A percentile compares a stretch with the other conserved stretches of the same genome.
phyloP scores from a whole-genome alignment of 2,113 vertebrate species.

The Dinomys branickii region DNA sequence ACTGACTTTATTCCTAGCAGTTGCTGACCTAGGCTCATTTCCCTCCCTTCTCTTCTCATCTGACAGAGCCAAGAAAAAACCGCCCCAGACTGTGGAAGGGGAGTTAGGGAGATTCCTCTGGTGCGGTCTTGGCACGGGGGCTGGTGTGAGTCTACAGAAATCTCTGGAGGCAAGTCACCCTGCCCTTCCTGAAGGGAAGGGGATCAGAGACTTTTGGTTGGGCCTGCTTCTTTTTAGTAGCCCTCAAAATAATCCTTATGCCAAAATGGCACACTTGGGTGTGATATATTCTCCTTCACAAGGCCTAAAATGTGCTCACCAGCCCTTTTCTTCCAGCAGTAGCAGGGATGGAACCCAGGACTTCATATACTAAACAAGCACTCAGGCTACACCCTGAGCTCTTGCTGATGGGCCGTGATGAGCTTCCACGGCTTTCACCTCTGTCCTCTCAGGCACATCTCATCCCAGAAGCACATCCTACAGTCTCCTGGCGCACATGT shows the following conservation, averaged over 20 bases:
- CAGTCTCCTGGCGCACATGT: background rate
- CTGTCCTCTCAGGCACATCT: background rate
- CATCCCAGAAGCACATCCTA: background rate
- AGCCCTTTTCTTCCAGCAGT: background rate
- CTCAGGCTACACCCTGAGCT: background rate
- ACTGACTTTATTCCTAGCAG: background rate
- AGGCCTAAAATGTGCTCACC: background rate
- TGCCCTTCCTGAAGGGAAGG: background rate
- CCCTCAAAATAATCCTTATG: background rate
- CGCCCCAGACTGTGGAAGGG: background rate
- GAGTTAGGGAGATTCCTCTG: background rate
- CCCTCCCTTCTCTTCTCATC: background rate
- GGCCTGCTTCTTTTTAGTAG: background rate
- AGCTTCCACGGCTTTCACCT: background rate
- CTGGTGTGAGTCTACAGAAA: too few species aligned
- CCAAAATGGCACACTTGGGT: background rate
- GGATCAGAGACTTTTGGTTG: background rate
- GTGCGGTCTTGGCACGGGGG: too few species aligned
- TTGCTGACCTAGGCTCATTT: constrained; percentile 39
- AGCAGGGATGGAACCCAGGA: too few species aligned
- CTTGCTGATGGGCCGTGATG: background rate
- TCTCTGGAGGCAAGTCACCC: background rate
- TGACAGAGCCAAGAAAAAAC: constrained; percentile 13
- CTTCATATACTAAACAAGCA: background rate
- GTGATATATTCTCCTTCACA: background rate